A percentile compares a stretch with the other conserved stretches of the same genome.
phyloP scores from a whole-genome alignment of 2,797 vertebrate species.

The Onychomys leucogaster region DNA sequence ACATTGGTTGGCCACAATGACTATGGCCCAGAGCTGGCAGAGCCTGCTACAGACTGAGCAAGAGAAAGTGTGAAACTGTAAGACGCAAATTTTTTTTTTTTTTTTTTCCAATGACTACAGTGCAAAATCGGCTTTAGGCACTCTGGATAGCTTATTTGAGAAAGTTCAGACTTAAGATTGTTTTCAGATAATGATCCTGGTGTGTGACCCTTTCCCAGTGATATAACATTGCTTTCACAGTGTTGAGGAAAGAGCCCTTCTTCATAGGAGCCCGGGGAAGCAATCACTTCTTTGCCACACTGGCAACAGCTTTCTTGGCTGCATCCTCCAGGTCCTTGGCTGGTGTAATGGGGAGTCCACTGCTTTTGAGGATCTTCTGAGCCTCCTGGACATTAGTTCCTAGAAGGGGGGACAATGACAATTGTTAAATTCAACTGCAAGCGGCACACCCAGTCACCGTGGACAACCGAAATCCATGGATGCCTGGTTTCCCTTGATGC shows the following conservation, averaged over 20 bases:
- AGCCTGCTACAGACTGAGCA: background rate
- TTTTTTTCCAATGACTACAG: constrained; percentile 11
- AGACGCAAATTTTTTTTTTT: constrained; percentile 4
- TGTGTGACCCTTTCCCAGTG: background rate
- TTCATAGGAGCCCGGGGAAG: background rate
- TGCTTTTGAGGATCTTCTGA: constrained; percentile 94
- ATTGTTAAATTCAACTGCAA: background rate
- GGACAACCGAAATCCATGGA: background rate
- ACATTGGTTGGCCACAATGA: background rate
- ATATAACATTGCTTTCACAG: constrained; percentile 43
- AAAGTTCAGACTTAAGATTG: constrained; percentile 47
- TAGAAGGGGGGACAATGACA: constrained; percentile 75
- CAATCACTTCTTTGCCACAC: constrained; percentile 91
- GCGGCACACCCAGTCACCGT: background rate
- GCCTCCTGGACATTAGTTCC: constrained; percentile 98
- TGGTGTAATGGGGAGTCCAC: constrained; percentile 94
- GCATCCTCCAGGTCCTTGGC: constrained; percentile 97
- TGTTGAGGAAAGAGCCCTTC: constrained; percentile 26
- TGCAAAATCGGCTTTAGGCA: constrained; percentile 48
- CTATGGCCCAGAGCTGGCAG: background rate
- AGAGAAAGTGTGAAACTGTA: background rate
- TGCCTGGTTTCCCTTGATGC: background rate
- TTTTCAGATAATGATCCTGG: constrained; percentile 32
- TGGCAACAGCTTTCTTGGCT: constrained; percentile 95
- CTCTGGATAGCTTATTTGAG: background rate